Evolutionary conservation across 2,888 invertebrate genomes (phyloP), one percentile per base, ranked within the genome.

Genomic region (Dicyrtoma fusca): DNA sequence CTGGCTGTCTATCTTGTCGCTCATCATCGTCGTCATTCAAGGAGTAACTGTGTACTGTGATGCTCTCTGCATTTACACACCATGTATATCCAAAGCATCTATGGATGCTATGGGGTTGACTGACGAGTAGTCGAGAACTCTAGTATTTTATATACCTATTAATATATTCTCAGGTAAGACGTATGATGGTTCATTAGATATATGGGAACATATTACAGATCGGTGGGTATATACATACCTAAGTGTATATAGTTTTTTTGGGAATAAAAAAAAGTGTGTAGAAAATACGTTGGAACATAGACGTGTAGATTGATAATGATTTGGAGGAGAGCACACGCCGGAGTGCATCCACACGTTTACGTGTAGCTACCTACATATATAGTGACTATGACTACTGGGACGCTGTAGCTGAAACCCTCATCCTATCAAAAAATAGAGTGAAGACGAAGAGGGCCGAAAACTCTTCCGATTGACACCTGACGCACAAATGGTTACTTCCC

Each of bases 381-480:
- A n/a, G n/a, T n/a, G 34, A 34, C 11, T 55, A 11, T 5, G 2
- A 21, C 55, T 55, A 13, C 21, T 34, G 26, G 59, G 59, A 34
- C 34, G 34, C 34, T 34, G 4, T 25, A 61, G 34, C 34, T 34
- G 4, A 17, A 61, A 61, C 61, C 61, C 61, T 61, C 61, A 61
- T 61, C 61, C 45, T 63, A 61, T 61, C 42, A 34, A 61, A 26
- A 65, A 65, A 64, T 47, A 65, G 23, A 65, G 34, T 51, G 51
- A 53, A 65, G 65, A 51, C 11, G 68, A 68, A 17, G 44, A 44
- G 57, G 57, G 68, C 55, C 44, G 17, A 26, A 53, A 55, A 55
- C 57, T 68, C 44, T 68, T 68, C 77, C 79, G 77, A 78, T 79
- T 79, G 77, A 79, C 79, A 79, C 79, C 79, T 79, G 79, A 79